Base-by-base conservation (phyloP, 2,888 invertebrate species). In the Biston betularia region DNA sequence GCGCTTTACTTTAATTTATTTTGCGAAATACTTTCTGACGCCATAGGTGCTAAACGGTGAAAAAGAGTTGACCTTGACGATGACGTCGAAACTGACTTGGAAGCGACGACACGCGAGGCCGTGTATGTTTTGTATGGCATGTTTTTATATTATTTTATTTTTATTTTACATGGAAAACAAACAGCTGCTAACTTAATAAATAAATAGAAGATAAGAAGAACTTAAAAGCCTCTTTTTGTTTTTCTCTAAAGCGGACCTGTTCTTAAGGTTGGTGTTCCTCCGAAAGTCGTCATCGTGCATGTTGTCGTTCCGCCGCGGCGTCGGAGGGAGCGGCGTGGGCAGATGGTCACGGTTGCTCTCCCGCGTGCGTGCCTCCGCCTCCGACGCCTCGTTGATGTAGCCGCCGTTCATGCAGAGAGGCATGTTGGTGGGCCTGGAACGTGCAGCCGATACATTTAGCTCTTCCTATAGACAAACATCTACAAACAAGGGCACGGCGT, bases 321-420 rank as follows among this genome's bases (percentile, higher is more conserved):
- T 72, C 49, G 72, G 74, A 49, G 83, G 74, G 62, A 68, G 65
- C 6, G 72, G 63, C 11, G 78, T 69, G 38, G 73, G 64, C 48
- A 75, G 76, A 0, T 76, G 80, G 56, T 87, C 89, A 33, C 90
- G 84, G 75, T 89, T 89, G 74, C 88, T 87, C 72, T 88, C 91
- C 2, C 92, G 79, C 15, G 90, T 88, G 34, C 90, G 83, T 42
- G 89, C 87, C 73, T 91, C 92, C 1, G 90, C 90, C 79, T 97
- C 97, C 68, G 96, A 95, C 46, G 96, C 96, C 88, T 97, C 97
- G 90, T 97, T 97, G 78, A 97, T 96, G 92, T 97, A 97, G 58
- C 96, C 97, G 58, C 96, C 97, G 73, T 96, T 96, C 72, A 96
- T 94, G 65, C 96, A 96, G 70, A 96, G 94, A 12, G 95, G 96